Conservation (phyloP, 2,113 vertebrate genomes). For the Onychorhynchus coronatus region DNA sequence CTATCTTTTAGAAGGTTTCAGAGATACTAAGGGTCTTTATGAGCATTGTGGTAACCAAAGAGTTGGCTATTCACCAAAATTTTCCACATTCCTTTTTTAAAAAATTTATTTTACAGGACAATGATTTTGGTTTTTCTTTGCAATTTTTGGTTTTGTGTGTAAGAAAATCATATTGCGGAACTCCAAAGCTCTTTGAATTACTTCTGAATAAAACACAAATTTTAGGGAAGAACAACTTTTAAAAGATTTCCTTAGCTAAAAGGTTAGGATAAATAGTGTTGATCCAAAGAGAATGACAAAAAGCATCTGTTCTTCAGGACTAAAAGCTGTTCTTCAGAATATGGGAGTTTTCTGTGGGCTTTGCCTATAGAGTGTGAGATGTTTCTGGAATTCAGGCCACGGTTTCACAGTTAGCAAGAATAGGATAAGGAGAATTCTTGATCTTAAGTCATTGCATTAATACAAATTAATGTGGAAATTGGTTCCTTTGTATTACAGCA, state of each 20-base stretch:
- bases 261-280: not conserved
- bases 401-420: not conserved
- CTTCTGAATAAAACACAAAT: not conserved
- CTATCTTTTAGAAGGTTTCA: not conserved
- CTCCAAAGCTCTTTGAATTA: not conserved
- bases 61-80: not conserved
- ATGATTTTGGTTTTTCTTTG: not conserved
- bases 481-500: constrained; percentile 25
- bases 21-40: not conserved
- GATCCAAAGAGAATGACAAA: not conserved
- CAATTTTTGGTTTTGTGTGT: not conserved
- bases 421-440: constrained; percentile 12
- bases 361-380: not conserved
- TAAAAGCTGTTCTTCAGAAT: not conserved
- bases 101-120: not conserved
- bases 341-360: not conserved
- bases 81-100: not conserved
- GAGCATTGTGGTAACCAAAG: not conserved
- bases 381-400: constrained; percentile 5
- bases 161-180: not conserved
- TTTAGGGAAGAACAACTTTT: not conserved
- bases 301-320: not conserved
- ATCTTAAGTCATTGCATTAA: constrained; percentile 22
- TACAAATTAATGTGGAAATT: constrained; percentile 58
- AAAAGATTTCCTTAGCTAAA: not conserved